Conservation (phyloP, 2,888 invertebrate species). For the Zygogramma bicolorata region DNA sequence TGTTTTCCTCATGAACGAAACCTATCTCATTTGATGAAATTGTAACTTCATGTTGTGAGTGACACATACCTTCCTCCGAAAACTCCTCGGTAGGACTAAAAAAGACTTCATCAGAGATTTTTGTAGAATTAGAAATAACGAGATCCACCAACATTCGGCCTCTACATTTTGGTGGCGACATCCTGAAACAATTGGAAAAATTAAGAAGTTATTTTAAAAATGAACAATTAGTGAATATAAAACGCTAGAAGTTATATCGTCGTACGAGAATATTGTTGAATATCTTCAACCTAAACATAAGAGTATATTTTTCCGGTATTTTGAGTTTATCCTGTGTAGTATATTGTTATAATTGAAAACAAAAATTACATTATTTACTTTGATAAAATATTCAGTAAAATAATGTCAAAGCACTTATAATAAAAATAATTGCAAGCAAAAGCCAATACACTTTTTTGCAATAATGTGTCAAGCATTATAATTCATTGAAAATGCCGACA, state of each 20-base stretch:
- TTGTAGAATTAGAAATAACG: background rate
- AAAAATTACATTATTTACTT: background rate
- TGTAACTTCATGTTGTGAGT: background rate
- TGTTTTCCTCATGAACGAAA: background rate
- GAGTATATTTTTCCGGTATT: background rate
- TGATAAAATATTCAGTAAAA: background rate
- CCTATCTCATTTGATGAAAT: background rate
- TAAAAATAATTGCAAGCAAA: background rate
- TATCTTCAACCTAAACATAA: background rate
- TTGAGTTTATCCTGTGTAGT: too few species aligned
- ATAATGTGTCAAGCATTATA: background rate
- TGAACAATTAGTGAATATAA: background rate
- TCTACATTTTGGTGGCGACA: background rate
- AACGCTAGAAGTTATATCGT: background rate
- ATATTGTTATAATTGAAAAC: background rate
- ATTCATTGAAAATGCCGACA: too few species aligned
- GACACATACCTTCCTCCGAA: background rate
- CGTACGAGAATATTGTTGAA: background rate
- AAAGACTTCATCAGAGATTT: background rate
- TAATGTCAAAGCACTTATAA: background rate
- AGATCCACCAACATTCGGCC: background rate
- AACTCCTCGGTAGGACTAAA: background rate
- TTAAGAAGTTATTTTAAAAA: background rate
- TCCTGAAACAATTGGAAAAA: background rate
- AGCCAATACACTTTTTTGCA: background rate